Base-by-base conservation (phyloP, 2,797 vertebrate species). In the Pseudotriccus pelzelni region DNA sequence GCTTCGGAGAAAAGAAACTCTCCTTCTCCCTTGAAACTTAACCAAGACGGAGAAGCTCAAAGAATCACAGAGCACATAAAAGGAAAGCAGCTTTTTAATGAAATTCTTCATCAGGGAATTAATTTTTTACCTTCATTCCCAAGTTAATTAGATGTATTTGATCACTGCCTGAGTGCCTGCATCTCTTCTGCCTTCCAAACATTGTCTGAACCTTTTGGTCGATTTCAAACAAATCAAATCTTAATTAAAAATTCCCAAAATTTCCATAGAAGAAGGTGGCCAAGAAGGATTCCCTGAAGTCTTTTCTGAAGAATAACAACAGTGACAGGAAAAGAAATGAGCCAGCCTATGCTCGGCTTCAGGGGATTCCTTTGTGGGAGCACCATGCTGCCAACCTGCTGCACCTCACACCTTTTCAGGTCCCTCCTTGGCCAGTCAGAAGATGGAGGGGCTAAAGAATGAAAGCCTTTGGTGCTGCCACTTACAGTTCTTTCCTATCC, bases 351-450 rank as follows among this genome's bases (percentile, higher is more conserved):
- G 28, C 11, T 68, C 52, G 47, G 0, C 10, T 69, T 66, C 46
- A 41, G 27, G 20, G 22, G 6, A 44, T 69, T 81, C 12, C 16
- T 46, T 82, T 3, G 0, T 44, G 58, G n/a, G 24, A 79, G 16
- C 21, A 39, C 23, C 16, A 8, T 17, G 39, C 58, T 25, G 20
- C 17, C 0, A 0, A 16, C 25, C 11, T 32, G 5, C 12, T n/a
- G n/a, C 21, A 60, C 36, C n/a, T 73, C 4, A 3, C 32, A 34
- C 32, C 5, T 89, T 86, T 60, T 68, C 50, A 56, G 24, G 28
- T 23, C 72, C 28, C 24, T 62, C 8, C 39, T 32, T 75, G 19
- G 27, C 14, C 59, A 49, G 14, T 27, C 62, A 81, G n/a, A 15
- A 24, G 9, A 37, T 20, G 14, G 6, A 3, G 27, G 32, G 8